Evolutionary conservation across 2,888 invertebrate genomes (phyloP), one percentile per base, ranked within the genome.

Genomic region (Scaptomyza polygonia): DNA sequence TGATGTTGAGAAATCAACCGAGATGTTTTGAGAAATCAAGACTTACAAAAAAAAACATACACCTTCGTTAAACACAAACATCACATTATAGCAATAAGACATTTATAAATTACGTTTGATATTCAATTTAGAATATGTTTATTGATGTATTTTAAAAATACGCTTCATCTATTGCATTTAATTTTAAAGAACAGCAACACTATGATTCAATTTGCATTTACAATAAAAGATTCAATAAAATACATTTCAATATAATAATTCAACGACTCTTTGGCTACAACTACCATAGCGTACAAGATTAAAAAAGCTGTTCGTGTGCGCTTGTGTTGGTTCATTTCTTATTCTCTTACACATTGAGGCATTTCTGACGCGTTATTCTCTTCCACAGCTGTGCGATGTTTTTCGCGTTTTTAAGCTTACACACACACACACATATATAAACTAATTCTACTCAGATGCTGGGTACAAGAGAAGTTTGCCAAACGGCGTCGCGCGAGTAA

Each of bases 1-100:
- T 55, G 55, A 11, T 53, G 54, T n/a, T n/a, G n/a, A n/a, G n/a
- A n/a, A n/a, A n/a, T n/a, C n/a, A n/a, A n/a, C 63, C 27, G 40
- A 47, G 36, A 67, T 55, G 57, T 42, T 73, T 62, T 52, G 66
- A 73, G 73, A 73, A 52, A 59, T 36, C 39, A 74, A 74, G 71
- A 67, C 70, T 70, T 5, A 14, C 2, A 8, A 62, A 52, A 65
- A 59, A 45, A 6, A 40, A 42, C 9, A 29, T 25, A 30, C 32
- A n/a, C n/a, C n/a, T n/a, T n/a, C n/a, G n/a, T n/a, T n/a, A n/a
- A n/a, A n/a, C 55, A 48, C 36, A 16, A 51, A 65, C 67, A 58
- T 61, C 71, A 42, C 62, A 43, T 25, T 25, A 25, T 58, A 72
- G 63, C 18, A 55, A 8, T 68, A 72, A 59, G 58, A n/a, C 25